Base-by-base conservation (phyloP, 2,113 vertebrate genomes). In the Marmota monax region DNA sequence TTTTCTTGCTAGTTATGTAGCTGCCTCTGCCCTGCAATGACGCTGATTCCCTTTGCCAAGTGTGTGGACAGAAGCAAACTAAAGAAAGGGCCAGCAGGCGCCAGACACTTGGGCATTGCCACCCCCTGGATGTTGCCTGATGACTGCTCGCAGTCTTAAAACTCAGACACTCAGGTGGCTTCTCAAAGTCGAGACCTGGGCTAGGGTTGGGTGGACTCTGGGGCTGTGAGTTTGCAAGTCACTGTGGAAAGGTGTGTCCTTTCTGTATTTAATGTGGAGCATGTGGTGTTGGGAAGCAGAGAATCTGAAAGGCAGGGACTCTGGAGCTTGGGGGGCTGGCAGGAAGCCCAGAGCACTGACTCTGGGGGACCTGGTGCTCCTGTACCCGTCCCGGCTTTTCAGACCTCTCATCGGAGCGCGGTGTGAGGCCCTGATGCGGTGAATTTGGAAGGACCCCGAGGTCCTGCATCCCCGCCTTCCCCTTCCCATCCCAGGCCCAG, bases 11-110 rank as follows among this genome's bases (percentile, higher is more conserved):
- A 1, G 45, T 77, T 67, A 34, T 37, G 8, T 22, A 16, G 58
- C 65, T 11, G 4, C 10, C n/a, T 32, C 7, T 16, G 8, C 48
- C n/a, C 34, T 0, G 1, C 48, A 7, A 4, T 0, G 0, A 0
- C 72, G 5, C 7, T 1, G 2, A 39, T 39, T 51, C 69, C 13
- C 34, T 84, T n/a, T n/a, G 53, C n/a, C 48, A 3, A 8, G 17
- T 1, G 23, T 51, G 48, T 48, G 16, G 63, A 45, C 37, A 34
- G 70, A 53, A 56, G 58, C 56, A 29, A 0, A 29, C 13, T 20
- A 29, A 16, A n/a, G n/a, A 4, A 18, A 10, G 32, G n/a, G 53
- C 70, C 45, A 1, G 25, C 16, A 13, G 4, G 18, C 32, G 6
- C 78, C 48, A 34, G 37, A 2, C 4, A 4, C 5, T 1, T 11